Conservation (phyloP, 2,797 vertebrate genomes). For the Argentina silus region DNA sequence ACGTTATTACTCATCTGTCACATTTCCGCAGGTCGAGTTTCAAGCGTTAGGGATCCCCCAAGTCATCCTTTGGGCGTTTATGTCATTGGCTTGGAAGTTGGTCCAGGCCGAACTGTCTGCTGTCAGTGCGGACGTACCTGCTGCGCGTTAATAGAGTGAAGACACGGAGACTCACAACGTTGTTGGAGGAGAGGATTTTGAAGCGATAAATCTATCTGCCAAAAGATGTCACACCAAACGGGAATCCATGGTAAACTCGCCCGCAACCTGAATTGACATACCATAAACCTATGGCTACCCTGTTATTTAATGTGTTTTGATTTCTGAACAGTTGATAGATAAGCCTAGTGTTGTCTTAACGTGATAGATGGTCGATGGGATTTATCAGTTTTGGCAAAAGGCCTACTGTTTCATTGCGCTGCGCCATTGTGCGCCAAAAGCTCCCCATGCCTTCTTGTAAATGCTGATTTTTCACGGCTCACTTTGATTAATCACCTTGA, state of each 20-base stretch:
- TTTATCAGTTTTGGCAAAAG: not conserved
- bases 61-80: constrained; percentile 55
- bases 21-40: constrained; percentile 80
- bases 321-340: not conserved
- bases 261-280: no score
- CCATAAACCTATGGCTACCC: no score
- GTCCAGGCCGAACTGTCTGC: not conserved
- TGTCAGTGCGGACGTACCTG: not conserved
- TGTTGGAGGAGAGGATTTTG: constrained; percentile 4
- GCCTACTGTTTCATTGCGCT: not conserved
- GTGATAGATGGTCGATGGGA: not conserved
- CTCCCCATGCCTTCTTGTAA: no score
- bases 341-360: constrained; percentile 12
- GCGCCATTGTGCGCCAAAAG: no score
- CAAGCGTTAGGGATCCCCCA: constrained; percentile 77
- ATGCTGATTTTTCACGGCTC: not conserved
- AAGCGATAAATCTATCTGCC: not conserved
- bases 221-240: constrained; percentile 23
- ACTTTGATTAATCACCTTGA: no score
- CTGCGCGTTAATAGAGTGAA: not conserved
- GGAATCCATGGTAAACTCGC: constrained; percentile 13
- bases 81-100: constrained; percentile 4
- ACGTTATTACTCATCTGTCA: constrained; percentile 79
- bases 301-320: no score
- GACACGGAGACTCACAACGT: not conserved